Percentiles rank a stretch among this genome's conserved stretches.
Evolutionary conservation across 2,888 invertebrate genomes (phyloP).

Genomic region (Calameuta pallipes): DNA sequence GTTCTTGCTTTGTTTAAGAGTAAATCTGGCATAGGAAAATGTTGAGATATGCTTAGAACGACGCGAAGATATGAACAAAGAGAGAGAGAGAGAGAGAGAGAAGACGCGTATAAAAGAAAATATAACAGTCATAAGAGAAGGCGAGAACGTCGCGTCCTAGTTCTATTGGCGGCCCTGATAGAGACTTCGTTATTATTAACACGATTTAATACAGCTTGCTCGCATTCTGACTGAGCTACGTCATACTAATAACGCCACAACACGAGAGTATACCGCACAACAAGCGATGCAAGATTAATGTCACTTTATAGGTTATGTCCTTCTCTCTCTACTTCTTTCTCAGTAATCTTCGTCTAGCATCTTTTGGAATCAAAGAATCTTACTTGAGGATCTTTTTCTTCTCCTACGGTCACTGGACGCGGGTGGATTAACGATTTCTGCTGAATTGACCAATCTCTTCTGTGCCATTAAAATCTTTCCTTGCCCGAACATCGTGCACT

Average conservation of each 20-base stretch:
- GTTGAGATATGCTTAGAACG: background rate
- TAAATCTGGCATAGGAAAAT: background rate
- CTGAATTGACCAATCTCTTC: background rate
- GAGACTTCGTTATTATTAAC: slow-evolving; percentile 28
- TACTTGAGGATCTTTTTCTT: background rate
- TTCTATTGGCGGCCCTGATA: slow-evolving; percentile 29
- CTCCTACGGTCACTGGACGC: background rate
- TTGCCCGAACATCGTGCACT: background rate
- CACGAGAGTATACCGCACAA: background rate
- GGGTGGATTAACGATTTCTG: background rate
- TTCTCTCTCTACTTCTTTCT: background rate
- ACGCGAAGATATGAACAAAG: slow-evolving; percentile 1
- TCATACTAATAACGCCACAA: slow-evolving; percentile 3
- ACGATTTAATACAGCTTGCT: slow-evolving; percentile 20
- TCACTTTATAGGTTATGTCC: background rate
- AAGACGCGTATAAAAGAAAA: background rate
- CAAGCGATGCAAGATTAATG: background rate
- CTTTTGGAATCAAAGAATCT: background rate
- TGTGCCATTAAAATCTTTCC: background rate
- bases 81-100: slow-evolving; percentile 9
- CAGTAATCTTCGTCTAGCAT: background rate
- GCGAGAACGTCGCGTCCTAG: slow-evolving; percentile 28
- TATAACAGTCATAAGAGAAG: background rate
- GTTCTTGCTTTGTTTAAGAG: background rate
- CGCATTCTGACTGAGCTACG: slow-evolving; percentile 3